Evolutionary conservation across 2,888 invertebrate species (phyloP).

Genomic region (Pandemis cinnamomeana): DNA sequence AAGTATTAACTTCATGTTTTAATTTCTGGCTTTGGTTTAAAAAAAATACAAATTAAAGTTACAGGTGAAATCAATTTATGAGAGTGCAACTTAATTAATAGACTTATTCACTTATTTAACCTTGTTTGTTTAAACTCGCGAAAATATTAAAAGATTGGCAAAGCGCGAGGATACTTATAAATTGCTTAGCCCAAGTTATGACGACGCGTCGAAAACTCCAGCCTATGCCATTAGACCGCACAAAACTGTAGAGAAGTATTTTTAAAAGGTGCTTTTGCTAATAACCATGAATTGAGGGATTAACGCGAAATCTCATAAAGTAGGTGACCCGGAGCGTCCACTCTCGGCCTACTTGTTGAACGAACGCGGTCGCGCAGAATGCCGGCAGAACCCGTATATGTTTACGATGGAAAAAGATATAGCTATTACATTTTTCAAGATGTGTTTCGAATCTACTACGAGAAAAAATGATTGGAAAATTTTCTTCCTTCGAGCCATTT

Average conservation of each 20-base stretch:
- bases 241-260: neutral
- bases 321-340: constrained; percentile 3
- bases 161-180: neutral
- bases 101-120: neutral
- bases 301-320: constrained; percentile 14
- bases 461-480: too few species aligned
- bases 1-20: neutral
- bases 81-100: too few species aligned
- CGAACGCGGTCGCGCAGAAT: neutral
- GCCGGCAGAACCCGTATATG: neutral
- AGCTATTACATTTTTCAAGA: too few species aligned
- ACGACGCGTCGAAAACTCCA: neutral
- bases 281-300: constrained; percentile 7
- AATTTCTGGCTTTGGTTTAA: neutral
- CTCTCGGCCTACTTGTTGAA: constrained; percentile 13
- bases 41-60: too few species aligned
- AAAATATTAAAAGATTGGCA: neutral
- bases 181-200: neutral
- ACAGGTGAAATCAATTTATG: too few species aligned
- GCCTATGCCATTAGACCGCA: neutral
- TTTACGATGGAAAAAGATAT: neutral
- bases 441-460: too few species aligned
- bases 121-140: neutral
- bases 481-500: too few species aligned
- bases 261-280: constrained; percentile 3